Conservation (phyloP, 2,888 invertebrate genomes). For the Ptychoptera albimana region DNA sequence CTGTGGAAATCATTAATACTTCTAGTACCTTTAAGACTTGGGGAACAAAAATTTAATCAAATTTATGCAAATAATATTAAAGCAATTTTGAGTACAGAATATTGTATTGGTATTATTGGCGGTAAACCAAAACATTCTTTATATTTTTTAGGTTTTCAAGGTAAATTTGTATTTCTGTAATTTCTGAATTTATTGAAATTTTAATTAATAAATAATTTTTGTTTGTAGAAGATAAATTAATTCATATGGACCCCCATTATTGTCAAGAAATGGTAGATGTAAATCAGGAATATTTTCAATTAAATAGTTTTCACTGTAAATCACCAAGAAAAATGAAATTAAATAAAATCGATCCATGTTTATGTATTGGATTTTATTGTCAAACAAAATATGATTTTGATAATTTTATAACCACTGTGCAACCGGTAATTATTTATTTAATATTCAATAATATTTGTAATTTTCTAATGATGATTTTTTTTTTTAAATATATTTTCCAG, state of each 20-base stretch:
- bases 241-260: constrained; percentile 88
- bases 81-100: constrained; percentile 58
- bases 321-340: constrained; percentile 73
- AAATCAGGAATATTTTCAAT: constrained; percentile 58
- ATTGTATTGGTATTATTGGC: constrained; percentile 83
- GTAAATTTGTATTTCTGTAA: constrained; percentile 21
- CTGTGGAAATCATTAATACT: constrained; percentile 64
- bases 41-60: constrained; percentile 72
- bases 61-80: constrained; percentile 73
- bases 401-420: constrained; percentile 52
- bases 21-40: constrained; percentile 71
- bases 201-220: neutral
- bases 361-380: constrained; percentile 82
- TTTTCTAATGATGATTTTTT: constrained; percentile 1
- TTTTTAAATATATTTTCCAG: constrained; percentile 21
- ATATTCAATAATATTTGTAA: too few species aligned
- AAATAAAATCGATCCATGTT: constrained; percentile 81
- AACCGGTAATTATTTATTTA: constrained; percentile 32
- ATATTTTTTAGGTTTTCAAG: constrained; percentile 86
- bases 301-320: constrained; percentile 69
- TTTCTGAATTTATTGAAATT: constrained; percentile 1
- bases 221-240: constrained; percentile 63
- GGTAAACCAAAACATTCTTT: constrained; percentile 85
- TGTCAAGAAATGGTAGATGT: constrained; percentile 85
- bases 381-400: constrained; percentile 59